Percentiles rank a stretch among this genome's conserved stretches.
Conservation (phyloP, 2,113 vertebrate genomes). For the Nanorana parkeri region DNA sequence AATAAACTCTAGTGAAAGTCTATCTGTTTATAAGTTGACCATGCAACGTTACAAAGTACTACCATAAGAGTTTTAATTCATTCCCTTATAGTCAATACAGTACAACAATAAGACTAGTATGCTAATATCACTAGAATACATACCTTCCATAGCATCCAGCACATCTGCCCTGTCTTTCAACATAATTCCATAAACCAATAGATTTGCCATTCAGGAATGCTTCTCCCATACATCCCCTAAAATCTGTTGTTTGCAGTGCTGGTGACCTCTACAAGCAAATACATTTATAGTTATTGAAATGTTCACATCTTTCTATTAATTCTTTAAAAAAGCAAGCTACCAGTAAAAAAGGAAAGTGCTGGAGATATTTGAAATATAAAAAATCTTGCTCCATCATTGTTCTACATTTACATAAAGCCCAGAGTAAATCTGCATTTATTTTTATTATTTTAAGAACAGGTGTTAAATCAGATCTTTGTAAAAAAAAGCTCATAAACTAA, state of each 20-base stretch:
- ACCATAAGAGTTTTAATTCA: no score
- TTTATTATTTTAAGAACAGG: not conserved
- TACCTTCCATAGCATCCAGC: slow-evolving; percentile 93
- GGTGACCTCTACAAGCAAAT: slow-evolving; percentile 73
- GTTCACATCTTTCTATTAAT: no score
- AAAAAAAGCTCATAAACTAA: not conserved
- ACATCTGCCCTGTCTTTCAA: slow-evolving; percentile 83
- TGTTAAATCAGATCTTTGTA: not conserved
- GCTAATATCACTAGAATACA: not conserved
- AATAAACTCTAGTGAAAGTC: no score
- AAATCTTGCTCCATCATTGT: no score
- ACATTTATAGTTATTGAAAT: not conserved
- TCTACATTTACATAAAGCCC: no score
- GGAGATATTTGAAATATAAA: no score
- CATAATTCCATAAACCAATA: slow-evolving; percentile 91
- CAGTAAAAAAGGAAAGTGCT: no score
- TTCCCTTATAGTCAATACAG: no score
- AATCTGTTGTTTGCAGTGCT: slow-evolving; percentile 80
- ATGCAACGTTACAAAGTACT: no score
- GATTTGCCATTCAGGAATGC: slow-evolving; percentile 84
- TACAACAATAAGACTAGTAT: not conserved
- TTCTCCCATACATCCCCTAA: slow-evolving; percentile 89
- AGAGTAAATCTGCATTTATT: not conserved
- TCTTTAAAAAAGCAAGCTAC: no score
- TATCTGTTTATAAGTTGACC: no score